Base-by-base conservation (phyloP, 37 sponge, comb jelly and placozoan species). In the Diacarnus erythraeanus region DNA sequence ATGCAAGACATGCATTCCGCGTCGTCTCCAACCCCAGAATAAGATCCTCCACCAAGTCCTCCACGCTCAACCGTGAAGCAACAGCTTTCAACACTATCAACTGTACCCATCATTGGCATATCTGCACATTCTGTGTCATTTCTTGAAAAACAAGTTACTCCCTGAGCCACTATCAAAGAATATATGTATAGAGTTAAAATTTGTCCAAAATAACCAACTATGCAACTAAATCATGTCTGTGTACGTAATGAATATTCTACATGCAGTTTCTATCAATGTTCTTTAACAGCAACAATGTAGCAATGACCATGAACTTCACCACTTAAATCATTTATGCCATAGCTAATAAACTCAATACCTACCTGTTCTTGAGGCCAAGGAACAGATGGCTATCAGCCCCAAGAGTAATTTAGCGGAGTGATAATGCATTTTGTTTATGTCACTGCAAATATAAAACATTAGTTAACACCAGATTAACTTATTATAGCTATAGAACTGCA, bases 31-130 rank as follows among this genome's bases (percentile, higher is more conserved):
- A 59, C 22, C 2, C 10, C n/a, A 25, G 47, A 43, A 33, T 59
- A 76, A 38, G 61, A 27, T 21, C 38, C 39, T 2, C 77, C 77
- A 60, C 77, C 77, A 33, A 58, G 63, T 31, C 77, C 77, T 60
- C 51, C 51, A 47, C 77, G 59, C 37, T 27, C 23, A 37, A 40
- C 3, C 10, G 40, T 22, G 8, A 76, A 33, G 61, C 77, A 76
- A 59, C 77, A 76, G 21, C 38, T 63, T 15, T 0, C 25, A n/a
- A 31, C 25, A 54, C 2, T 59, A 42, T 9, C 38, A 3, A 74
- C 31, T 15, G 27, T 2, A 2, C 77, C 77, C 25, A 6, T 8
- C 41, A 76, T 20, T 25, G 59, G 63, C 21, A 38, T 38, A 21
- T 63, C 77, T 22, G 35, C 10, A 35, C 77, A 76, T 21, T n/a